Conservation (phyloP, 1,140 invertebrate genomes). For the Thaumetopoea pityocampa region DNA sequence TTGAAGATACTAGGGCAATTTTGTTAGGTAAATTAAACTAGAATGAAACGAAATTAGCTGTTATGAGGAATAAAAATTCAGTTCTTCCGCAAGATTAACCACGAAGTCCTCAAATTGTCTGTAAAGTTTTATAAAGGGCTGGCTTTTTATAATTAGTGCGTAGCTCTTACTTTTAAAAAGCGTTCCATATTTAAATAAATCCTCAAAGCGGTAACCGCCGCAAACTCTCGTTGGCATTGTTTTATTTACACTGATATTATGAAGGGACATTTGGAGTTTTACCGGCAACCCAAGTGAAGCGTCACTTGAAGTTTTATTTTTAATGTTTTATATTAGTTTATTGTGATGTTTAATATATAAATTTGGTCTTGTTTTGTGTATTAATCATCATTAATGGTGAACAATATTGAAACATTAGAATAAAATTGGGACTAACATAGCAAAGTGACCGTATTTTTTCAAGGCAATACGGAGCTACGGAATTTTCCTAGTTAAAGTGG, state of each 20-base stretch:
- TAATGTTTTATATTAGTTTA: neutral
- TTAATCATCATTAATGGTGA: too few species aligned
- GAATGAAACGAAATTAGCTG: too few species aligned
- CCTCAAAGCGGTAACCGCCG: constrained; percentile 12
- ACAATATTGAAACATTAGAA: too few species aligned
- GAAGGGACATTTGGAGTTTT: constrained; percentile 7
- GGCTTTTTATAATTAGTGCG: constrained; percentile 10
- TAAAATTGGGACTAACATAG: too few species aligned
- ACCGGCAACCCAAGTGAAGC: constrained; percentile 2
- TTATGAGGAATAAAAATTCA: constrained; percentile 7
- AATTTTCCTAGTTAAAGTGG: too few species aligned
- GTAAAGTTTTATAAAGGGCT: neutral
- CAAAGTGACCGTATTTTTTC: too few species aligned
- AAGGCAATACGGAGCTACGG: too few species aligned
- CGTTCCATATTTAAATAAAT: constrained; percentile 21
- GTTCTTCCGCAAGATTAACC: neutral
- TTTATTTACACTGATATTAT: constrained; percentile 12
- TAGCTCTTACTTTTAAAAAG: constrained; percentile 11
- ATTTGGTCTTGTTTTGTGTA: too few species aligned
- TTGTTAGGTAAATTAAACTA: too few species aligned
- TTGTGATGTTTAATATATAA: too few species aligned
- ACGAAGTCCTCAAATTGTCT: constrained; percentile 9
- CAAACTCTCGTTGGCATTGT: too few species aligned
- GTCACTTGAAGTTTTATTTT: constrained; percentile 6
- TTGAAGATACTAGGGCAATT: too few species aligned